These are phyloP conservation scores for Sinohyriopsis cumingii DNA, from an alignment of 2,888 invertebrate genomes.

Conservation along the genomic window DNA sequence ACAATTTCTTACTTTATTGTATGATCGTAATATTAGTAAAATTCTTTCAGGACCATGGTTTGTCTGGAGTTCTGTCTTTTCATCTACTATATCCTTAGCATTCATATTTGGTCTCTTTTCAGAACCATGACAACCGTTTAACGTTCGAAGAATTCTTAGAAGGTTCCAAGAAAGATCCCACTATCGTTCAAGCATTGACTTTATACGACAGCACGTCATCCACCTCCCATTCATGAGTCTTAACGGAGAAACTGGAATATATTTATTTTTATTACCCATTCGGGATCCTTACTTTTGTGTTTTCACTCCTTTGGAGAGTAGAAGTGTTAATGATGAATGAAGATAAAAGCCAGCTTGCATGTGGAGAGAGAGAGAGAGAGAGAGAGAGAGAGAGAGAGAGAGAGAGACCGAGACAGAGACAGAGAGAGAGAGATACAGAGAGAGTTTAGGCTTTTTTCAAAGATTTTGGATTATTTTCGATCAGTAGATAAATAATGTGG, in stretches of 20 bases:
- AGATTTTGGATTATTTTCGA: too few species aligned
- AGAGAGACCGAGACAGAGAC: conserved; percentile 10
- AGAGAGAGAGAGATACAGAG: conserved; percentile 7
- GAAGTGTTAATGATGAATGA: neutral
- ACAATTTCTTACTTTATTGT: neutral
- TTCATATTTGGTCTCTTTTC: conserved; percentile 22
- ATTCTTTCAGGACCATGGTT: neutral
- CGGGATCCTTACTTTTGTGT: conserved; percentile 3
- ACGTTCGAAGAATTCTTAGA: conserved; percentile 97
- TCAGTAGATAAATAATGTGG: too few species aligned
- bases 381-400: conserved; percentile 12
- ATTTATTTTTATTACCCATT: conserved; percentile 1
- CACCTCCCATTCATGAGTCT: neutral
- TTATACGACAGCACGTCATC: conserved; percentile 70
- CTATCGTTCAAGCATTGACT: conserved; percentile 94
- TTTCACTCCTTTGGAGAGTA: neutral
- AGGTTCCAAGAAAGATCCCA: conserved; percentile 97
- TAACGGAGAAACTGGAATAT: conserved; percentile 1
- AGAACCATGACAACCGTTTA: conserved; percentile 95
- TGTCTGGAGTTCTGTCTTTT: too few species aligned
- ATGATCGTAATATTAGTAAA: neutral
- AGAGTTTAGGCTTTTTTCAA: neutral
- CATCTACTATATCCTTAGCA: too few species aligned
- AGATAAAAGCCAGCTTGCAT: conserved; percentile 1
- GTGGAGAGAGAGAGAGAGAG: conserved; percentile 5